Conservation (phyloP, 1,140 invertebrate species). For the Pentalonia nigronervosa region DNA sequence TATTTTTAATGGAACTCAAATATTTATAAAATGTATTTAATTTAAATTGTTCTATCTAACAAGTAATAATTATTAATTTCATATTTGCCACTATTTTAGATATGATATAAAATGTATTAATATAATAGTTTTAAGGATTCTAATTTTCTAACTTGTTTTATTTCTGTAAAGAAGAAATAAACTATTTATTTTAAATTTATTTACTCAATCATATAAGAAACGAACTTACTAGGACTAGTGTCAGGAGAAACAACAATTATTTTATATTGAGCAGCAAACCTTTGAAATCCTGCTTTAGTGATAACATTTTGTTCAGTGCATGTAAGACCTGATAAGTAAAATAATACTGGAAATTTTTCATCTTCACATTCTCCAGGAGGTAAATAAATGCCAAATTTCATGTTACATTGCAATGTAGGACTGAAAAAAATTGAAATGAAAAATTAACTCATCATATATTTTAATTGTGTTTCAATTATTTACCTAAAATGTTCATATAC, state of each 20-base stretch:
- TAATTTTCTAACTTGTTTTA: background rate
- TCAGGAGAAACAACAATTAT: constrained; percentile 91
- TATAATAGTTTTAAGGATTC: background rate
- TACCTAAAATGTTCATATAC: constrained; percentile 85
- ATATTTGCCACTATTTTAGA: background rate
- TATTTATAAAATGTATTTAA: background rate
- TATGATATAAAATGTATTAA: background rate
- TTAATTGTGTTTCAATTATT: background rate
- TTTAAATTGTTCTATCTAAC: background rate
- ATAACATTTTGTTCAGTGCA: constrained; percentile 98
- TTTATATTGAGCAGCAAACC: constrained; percentile 81
- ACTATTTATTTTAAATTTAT: too few species aligned
- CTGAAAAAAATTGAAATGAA: constrained; percentile 66
- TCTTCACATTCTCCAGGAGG: constrained; percentile 76
- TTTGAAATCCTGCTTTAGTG: constrained; percentile 92
- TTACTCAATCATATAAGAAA: background rate
- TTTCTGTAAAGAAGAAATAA: background rate
- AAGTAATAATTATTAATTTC: background rate
- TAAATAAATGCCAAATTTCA: constrained; percentile 92
- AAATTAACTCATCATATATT: background rate
- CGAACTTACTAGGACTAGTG: constrained; percentile 83
- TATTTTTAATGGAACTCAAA: background rate
- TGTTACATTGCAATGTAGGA: constrained; percentile 80
- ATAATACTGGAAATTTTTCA: constrained; percentile 79
- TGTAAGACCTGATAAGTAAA: constrained; percentile 92